Percentiles rank a stretch among this genome's conserved stretches.
Conservation (phyloP, 2,888 invertebrate genomes). For the Athalia rosae region DNA sequence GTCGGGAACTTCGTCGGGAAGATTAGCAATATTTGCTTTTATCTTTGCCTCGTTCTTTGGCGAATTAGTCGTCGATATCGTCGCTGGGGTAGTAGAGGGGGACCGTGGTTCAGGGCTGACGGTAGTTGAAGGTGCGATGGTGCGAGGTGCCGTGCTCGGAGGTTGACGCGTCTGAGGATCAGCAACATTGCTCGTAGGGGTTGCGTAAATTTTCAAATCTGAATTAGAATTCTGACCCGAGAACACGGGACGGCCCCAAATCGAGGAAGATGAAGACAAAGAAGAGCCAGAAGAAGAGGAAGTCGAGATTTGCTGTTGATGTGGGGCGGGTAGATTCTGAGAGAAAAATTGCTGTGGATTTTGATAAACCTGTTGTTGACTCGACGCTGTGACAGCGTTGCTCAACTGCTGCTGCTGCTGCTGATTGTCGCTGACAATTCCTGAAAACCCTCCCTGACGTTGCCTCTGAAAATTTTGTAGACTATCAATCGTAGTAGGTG, state of each 20-base stretch:
- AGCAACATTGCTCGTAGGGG: constrained; percentile 63
- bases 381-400: constrained; percentile 59
- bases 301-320: constrained; percentile 70
- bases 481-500: constrained; percentile 61
- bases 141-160: constrained; percentile 69
- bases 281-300: constrained; percentile 46
- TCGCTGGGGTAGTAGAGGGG: constrained; percentile 74
- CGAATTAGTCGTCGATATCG: constrained; percentile 73
- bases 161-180: constrained; percentile 58
- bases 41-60: constrained; percentile 76
- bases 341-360: constrained; percentile 66
- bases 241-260: constrained; percentile 66
- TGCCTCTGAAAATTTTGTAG: constrained; percentile 49
- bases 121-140: constrained; percentile 75
- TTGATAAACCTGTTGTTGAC: constrained; percentile 61
- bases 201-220: constrained; percentile 67
- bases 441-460: constrained; percentile 49
- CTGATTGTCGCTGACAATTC: constrained; percentile 53
- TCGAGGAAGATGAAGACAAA: constrained; percentile 54
- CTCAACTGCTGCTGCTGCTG: constrained; percentile 44
- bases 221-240: constrained; percentile 52
- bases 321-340: constrained; percentile 60
- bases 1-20: constrained; percentile 93
- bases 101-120: constrained; percentile 55
- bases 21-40: constrained; percentile 71